Conservation (phyloP, 2,888 invertebrate genomes). For the Brenthis daphne region DNA sequence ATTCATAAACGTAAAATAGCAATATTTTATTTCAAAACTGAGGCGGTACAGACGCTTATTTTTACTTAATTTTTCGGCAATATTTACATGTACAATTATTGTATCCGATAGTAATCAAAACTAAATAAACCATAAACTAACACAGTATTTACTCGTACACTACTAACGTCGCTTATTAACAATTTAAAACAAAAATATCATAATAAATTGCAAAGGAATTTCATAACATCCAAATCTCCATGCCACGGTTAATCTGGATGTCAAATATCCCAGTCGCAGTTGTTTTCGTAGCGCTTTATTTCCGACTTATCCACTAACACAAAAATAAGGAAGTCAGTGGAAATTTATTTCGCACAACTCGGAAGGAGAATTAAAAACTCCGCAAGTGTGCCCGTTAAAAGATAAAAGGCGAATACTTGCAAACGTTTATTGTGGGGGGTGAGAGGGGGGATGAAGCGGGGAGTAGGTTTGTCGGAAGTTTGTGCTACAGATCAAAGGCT, state of each 20-base stretch:
- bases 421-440: conserved; percentile 46
- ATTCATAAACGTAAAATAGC: too few relatives aligned
- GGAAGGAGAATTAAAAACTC: conserved; percentile 44
- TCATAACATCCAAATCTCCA: too few relatives aligned
- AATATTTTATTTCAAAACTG: too few relatives aligned
- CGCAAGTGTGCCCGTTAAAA: conserved; percentile 47
- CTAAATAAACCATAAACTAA: too few relatives aligned
- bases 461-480: conserved; percentile 47
- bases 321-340: conserved; percentile 17
- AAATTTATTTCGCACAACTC: conserved; percentile 35
- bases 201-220: too few relatives aligned
- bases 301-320: conserved; percentile 11
- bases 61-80: too few relatives aligned
- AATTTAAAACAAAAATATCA: too few relatives aligned
- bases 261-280: conserved; percentile 20
- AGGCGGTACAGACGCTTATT: too few relatives aligned
- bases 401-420: conserved; percentile 53
- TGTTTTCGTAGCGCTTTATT: conserved; percentile 14
- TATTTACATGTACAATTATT: too few relatives aligned
- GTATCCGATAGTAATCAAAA: too few relatives aligned
- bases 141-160: too few relatives aligned
- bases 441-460: conserved; percentile 20
- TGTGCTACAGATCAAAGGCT: conserved; percentile 64
- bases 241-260: background rate
- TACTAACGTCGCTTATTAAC: too few relatives aligned